Evolutionary conservation across 1,140 invertebrate species (phyloP).

Genomic region (Hesperophylax magnus): DNA sequence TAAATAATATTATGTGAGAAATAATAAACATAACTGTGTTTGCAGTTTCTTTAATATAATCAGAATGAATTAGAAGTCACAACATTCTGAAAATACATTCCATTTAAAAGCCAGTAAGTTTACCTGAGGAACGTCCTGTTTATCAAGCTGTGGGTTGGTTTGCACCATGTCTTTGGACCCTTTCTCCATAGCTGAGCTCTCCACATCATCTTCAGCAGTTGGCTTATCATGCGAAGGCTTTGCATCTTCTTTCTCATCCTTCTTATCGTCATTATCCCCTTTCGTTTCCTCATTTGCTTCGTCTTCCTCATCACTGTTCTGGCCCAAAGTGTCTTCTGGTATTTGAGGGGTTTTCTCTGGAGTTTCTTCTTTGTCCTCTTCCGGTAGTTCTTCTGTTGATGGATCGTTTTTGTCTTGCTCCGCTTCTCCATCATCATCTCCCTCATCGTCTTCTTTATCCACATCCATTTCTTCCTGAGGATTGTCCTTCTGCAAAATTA

Average conservation of each 20-base stretch:
- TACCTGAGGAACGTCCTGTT: conserved; percentile 73
- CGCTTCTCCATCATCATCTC: conserved; percentile 53
- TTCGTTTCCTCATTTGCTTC: conserved; percentile 66
- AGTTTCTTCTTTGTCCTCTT: conserved; percentile 62
- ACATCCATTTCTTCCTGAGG: conserved; percentile 30
- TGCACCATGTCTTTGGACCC: conserved; percentile 71
- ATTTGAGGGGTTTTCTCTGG: conserved; percentile 56
- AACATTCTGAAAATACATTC: too few species aligned
- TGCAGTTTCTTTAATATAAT: too few species aligned
- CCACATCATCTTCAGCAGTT: conserved; percentile 67
- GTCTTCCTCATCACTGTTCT: conserved; percentile 68
- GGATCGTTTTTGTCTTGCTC: conserved; percentile 60
- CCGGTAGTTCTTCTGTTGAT: conserved; percentile 39
- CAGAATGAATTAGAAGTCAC: too few species aligned
- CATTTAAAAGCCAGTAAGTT: conserved; percentile 51
- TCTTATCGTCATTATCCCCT: conserved; percentile 78
- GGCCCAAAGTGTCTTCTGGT: conserved; percentile 60
- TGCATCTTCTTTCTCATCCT: conserved; percentile 76
- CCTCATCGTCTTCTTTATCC: conserved; percentile 54
- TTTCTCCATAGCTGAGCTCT: conserved; percentile 65
- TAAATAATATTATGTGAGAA: too few species aligned
- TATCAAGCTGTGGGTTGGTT: conserved; percentile 71
- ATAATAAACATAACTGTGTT: too few species aligned
- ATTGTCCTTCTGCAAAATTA: conserved; percentile 24
- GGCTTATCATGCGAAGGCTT: conserved; percentile 69